phyloP scores from a whole-genome alignment of 2,888 invertebrate species.

The Hydrotaea cyrtoneurina region DNA sequence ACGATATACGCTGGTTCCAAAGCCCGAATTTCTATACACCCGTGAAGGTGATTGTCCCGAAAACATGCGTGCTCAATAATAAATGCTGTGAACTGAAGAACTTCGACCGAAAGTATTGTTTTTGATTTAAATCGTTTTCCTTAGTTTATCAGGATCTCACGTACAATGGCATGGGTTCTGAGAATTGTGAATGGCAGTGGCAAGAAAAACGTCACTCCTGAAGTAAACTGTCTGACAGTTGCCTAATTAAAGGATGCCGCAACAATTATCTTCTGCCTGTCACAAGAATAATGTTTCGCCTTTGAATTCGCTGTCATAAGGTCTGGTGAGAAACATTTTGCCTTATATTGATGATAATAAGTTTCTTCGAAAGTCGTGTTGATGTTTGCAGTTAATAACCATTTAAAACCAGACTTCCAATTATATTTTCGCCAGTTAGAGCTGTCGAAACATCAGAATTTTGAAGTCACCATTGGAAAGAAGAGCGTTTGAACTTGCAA shows the following conservation, averaged over 20 bases:
- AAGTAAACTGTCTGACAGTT: neutral
- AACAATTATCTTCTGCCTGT: slow-evolving; percentile 11
- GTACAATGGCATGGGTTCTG: too few species aligned
- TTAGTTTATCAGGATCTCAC: slow-evolving; percentile 11
- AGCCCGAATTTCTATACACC: neutral
- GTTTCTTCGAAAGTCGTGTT: slow-evolving; percentile 48
- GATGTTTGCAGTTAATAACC: slow-evolving; percentile 55
- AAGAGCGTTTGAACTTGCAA: too few species aligned
- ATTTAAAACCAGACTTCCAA: too few species aligned
- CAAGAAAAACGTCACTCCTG: neutral
- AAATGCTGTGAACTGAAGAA: neutral
- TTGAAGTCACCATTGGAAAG: too few species aligned
- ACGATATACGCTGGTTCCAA: neutral
- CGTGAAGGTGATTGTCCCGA: neutral
- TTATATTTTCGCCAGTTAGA: too few species aligned
- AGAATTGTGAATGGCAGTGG: neutral
- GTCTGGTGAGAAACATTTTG: neutral
- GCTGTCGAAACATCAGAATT: too few species aligned
- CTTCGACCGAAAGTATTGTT: neutral
- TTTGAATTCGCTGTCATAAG: neutral
- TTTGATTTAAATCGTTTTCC: neutral
- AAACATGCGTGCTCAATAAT: neutral
- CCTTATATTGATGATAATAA: slow-evolving; percentile 21
- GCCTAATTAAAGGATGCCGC: neutral
- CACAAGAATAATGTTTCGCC: slow-evolving; percentile 23